Percentiles rank a stretch among this genome's conserved stretches.
Evolutionary conservation across 2,888 invertebrate genomes (phyloP).

Genomic region (Mayetiola destructor): DNA sequence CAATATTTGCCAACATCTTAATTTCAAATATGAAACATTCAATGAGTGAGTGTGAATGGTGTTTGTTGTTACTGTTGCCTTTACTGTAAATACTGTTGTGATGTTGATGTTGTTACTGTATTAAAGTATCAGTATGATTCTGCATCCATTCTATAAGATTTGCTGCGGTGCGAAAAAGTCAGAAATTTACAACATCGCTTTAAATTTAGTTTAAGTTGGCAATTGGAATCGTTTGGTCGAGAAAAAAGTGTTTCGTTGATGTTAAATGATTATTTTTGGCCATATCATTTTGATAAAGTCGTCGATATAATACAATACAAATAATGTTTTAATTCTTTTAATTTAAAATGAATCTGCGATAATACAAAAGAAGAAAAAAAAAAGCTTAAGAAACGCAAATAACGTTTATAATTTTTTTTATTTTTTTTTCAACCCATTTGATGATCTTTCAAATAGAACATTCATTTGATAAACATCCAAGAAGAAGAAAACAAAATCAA

Average conservation of each 20-base stretch:
- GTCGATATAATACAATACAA: too few species aligned
- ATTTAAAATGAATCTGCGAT: neutral
- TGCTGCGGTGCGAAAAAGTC: constrained; percentile 11
- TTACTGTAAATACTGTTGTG: neutral
- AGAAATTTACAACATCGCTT: constrained; percentile 14
- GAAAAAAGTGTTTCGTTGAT: neutral
- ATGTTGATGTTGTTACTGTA: constrained; percentile 10
- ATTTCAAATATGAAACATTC: too few species aligned
- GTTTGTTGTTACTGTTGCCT: neutral
- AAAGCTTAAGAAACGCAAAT: neutral
- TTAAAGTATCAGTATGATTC: constrained; percentile 13
- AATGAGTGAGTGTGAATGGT: too few species aligned
- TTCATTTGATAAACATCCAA: too few species aligned
- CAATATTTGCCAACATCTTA: too few species aligned
- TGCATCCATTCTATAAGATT: constrained; percentile 13
- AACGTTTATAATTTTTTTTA: too few species aligned
- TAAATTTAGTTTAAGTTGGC: constrained; percentile 15
- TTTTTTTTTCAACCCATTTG: too few species aligned
- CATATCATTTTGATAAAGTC: too few species aligned
- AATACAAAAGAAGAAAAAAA: neutral
- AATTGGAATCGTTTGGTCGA: constrained; percentile 14
- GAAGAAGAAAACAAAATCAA: too few species aligned
- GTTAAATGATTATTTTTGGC: too few species aligned
- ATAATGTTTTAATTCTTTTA: neutral
- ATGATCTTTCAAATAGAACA: too few species aligned